A percentile compares a stretch with the other conserved stretches of the same genome.
Conservation (phyloP, 2,888 invertebrate genomes). For the Oscheius sp. region DNA sequence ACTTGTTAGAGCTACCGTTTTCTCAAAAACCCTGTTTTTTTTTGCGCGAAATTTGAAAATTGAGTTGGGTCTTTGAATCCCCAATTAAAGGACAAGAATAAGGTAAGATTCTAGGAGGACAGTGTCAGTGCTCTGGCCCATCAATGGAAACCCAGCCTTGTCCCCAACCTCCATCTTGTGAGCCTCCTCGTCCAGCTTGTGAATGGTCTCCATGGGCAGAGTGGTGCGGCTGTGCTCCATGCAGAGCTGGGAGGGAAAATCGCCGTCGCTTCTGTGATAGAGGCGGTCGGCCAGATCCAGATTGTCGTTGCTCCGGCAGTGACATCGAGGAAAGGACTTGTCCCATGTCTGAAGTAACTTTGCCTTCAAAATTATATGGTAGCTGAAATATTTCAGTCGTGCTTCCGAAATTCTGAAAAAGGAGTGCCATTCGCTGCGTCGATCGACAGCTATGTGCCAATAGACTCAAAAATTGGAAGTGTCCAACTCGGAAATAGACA, state of each 20-base stretch:
- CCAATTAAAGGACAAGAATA: not conserved
- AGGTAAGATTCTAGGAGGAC: not conserved
- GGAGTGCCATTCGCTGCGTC: not conserved
- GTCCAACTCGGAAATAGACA: not conserved
- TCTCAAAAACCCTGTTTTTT: too few relatives aligned
- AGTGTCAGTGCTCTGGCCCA: conserved; percentile 50
- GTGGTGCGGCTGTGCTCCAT: conserved; percentile 59
- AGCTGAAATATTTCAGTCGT: conserved; percentile 1
- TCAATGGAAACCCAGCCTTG: conserved; percentile 45
- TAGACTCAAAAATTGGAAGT: conserved; percentile 23
- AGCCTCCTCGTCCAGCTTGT: conserved; percentile 37
- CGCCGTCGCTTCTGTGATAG: conserved; percentile 53
- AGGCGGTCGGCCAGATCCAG: conserved; percentile 38
- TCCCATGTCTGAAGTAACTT: conserved; percentile 21
- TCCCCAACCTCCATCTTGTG: conserved; percentile 33
- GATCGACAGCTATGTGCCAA: conserved; percentile 15
- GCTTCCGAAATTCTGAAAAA: conserved; percentile 8
- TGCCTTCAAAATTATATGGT: not conserved
- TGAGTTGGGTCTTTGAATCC: too few relatives aligned
- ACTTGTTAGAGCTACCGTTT: too few relatives aligned
- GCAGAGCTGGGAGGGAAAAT: conserved; percentile 49
- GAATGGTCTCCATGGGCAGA: conserved; percentile 56
- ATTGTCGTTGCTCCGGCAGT: conserved; percentile 43
- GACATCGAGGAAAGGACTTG: conserved; percentile 46
- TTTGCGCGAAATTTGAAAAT: too few relatives aligned